A percentile compares a stretch with the other conserved stretches of the same genome.
phyloP scores from a whole-genome alignment of 2,888 invertebrate genomes.

The Oscheius onirici region DNA sequence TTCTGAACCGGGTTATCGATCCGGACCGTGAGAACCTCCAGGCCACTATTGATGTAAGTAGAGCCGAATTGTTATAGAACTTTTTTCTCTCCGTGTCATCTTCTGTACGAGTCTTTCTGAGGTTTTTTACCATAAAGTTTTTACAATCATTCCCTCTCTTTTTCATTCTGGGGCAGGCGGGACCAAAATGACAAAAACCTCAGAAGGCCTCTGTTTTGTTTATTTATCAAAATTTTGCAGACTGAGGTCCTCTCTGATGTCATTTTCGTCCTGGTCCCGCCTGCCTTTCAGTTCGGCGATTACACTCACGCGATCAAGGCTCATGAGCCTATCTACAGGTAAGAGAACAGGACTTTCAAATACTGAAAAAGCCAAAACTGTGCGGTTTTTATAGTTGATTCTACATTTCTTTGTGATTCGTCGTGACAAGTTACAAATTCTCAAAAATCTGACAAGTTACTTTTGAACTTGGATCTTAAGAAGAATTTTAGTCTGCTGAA shows the following conservation, averaged over 20 bases:
- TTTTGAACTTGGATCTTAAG: too few species aligned
- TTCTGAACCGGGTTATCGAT: slow-evolving; percentile 31
- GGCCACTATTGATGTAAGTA: slow-evolving; percentile 35
- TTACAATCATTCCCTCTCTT: not conserved
- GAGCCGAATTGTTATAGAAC: not conserved
- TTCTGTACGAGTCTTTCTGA: slow-evolving; percentile 1
- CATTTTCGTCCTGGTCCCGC: slow-evolving; percentile 62
- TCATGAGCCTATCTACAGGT: slow-evolving; percentile 49
- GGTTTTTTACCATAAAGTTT: not conserved
- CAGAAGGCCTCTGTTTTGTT: not conserved
- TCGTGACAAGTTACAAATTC: too few species aligned
- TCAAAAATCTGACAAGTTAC: too few species aligned
- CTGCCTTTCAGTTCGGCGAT: slow-evolving; percentile 49
- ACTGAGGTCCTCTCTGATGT: slow-evolving; percentile 45
- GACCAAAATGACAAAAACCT: not conserved
- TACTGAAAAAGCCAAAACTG: not conserved
- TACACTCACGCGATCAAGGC: slow-evolving; percentile 17
- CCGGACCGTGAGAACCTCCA: slow-evolving; percentile 43
- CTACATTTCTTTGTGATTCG: too few species aligned
- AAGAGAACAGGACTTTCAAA: too few species aligned
- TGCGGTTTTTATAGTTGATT: too few species aligned
- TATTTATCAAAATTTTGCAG: slow-evolving; percentile 27
- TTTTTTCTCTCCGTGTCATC: not conserved
- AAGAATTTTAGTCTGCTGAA: too few species aligned
- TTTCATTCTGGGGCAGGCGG: not conserved